These are phyloP conservation scores for Cryptophagus acutangulus DNA, from an alignment of 2,888 invertebrate species.

Conservation along the genomic window DNA sequence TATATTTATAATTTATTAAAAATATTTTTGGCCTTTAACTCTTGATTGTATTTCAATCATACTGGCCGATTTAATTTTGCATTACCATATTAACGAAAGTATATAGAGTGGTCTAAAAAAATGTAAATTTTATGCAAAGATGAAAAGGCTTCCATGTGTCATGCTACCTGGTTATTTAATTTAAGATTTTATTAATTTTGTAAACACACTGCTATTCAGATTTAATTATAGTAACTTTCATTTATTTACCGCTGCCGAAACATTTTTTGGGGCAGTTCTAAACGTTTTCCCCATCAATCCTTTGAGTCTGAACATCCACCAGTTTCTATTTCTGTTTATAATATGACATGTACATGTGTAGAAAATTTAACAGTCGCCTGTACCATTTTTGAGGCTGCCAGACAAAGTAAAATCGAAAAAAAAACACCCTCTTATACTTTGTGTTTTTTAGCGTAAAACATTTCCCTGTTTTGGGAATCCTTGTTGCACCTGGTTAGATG, in stretches of 20 bases:
- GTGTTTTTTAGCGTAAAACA: conserved; percentile 35
- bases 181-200: no score
- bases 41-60: no score
- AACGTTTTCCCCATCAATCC: conserved; percentile 13
- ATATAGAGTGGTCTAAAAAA: no score
- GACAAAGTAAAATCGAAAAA: no score
- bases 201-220: no score
- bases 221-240: conserved; percentile 35
- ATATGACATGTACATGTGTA: conserved; percentile 21
- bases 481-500: conserved; percentile 31
- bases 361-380: conserved; percentile 22
- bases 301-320: conserved; percentile 8
- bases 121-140: no score
- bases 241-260: conserved; percentile 22
- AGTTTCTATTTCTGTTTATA: conserved; percentile 22
- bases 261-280: conserved; percentile 27
- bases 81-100: no score
- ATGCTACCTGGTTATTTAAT: no score
- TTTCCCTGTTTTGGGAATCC: conserved; percentile 33
- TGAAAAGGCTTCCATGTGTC: no score
- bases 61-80: no score
- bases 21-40: no score
- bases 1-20: no score
- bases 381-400: conserved; percentile 3
- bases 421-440: conserved; percentile 34